Conservation (phyloP, 2,113 vertebrate species). For the Cyanoliseus patagonus region DNA sequence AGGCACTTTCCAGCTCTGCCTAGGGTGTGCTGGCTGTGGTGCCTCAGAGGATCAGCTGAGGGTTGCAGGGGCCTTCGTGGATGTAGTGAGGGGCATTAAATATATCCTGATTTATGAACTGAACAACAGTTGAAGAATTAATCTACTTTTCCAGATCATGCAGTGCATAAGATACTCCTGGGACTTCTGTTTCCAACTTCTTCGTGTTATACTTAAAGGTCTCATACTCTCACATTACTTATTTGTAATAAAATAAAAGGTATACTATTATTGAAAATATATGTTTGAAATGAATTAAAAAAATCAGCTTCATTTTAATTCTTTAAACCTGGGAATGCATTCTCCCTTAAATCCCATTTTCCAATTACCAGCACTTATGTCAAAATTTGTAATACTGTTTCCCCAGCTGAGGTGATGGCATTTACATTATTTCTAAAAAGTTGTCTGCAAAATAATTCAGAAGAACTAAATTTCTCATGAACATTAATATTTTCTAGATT, state of each 20-base stretch:
- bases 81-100: background rate
- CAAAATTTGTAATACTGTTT: rapidly evolving
- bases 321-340: background rate
- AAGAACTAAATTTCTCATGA: background rate
- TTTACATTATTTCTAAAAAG: background rate
- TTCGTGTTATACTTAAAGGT: background rate
- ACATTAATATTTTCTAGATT: rapidly evolving
- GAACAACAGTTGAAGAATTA: background rate
- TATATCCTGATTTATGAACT: background rate
- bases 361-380: background rate
- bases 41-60: rapidly evolving
- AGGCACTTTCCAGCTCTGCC: background rate
- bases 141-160: background rate
- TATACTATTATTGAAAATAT: background rate
- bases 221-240: background rate
- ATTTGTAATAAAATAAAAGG: background rate
- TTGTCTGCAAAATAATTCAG: background rate
- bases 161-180: background rate
- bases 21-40: rapidly evolving
- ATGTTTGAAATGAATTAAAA: background rate
- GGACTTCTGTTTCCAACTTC: background rate
- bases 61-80: rapidly evolving
- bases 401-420: rapidly evolving
- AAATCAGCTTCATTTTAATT: background rate
- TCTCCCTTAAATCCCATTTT: background rate